Conservation (phyloP, 2,113 vertebrate species). For the Neoarius graeffei region DNA sequence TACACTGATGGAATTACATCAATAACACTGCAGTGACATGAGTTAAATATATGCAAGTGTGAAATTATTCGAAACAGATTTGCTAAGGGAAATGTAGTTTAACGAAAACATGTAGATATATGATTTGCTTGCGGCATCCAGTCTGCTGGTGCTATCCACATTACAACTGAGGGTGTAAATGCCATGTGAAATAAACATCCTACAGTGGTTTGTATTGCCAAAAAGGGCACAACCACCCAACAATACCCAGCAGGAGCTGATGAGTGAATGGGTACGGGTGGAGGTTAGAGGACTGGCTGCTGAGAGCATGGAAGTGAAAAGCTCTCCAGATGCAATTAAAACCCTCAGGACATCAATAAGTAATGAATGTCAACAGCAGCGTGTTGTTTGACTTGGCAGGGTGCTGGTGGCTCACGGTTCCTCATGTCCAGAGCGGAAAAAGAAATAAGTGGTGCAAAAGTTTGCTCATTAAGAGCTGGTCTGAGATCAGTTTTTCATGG, state of each 20-base stretch:
- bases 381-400: conserved; percentile 66
- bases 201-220: conserved; percentile 56
- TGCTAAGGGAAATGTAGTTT: neutral
- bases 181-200: neutral
- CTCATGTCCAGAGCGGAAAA: conserved; percentile 51
- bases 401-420: conserved; percentile 50
- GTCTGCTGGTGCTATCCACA: neutral
- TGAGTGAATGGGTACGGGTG: conserved; percentile 58
- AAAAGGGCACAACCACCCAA: conserved; percentile 64
- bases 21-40: neutral
- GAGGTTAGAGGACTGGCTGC: conserved; percentile 58
- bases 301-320: conserved; percentile 60
- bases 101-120: neutral
- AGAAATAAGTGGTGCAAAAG: conserved; percentile 27
- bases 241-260: conserved; percentile 55
- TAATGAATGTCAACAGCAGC: conserved; percentile 78
- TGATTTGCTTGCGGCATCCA: neutral
- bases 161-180: neutral
- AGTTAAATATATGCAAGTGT: neutral
- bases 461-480: conserved; percentile 29
- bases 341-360: conserved; percentile 73
- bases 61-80: neutral
- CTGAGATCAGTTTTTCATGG: conserved; percentile 15
- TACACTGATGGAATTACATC: neutral
- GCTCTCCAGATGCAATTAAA: conserved; percentile 70